phyloP scores from a whole-genome alignment of 1,140 invertebrate genomes.

The Drosophila teissieri region DNA sequence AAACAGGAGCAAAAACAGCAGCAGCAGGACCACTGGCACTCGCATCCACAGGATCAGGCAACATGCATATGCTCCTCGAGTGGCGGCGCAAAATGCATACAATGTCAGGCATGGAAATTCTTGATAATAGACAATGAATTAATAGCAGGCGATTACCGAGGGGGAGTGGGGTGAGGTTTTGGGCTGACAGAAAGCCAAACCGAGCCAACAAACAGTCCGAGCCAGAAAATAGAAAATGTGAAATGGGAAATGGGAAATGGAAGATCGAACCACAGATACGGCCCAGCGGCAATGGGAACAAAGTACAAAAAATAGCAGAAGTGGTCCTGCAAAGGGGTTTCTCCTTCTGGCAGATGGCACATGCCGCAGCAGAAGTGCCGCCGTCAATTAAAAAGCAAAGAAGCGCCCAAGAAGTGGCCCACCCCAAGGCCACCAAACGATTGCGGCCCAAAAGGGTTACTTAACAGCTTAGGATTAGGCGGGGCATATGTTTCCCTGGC shows the following conservation, averaged over 20 bases:
- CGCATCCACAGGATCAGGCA: constrained; percentile 35
- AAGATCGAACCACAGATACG: constrained; percentile 56
- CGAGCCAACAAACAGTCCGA: constrained; percentile 21
- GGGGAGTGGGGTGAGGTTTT: not conserved
- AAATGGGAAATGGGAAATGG: constrained; percentile 40
- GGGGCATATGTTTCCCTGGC: constrained; percentile 59
- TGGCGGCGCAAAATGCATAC: constrained; percentile 77
- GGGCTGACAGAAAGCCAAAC: not conserved
- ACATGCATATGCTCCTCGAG: constrained; percentile 64
- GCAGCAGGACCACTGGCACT: no score
- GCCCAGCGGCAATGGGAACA: constrained; percentile 41
- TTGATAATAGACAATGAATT: constrained; percentile 81
- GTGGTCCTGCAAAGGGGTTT: constrained; percentile 8
- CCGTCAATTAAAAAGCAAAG: constrained; percentile 66
- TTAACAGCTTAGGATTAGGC: constrained; percentile 63
- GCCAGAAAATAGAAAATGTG: constrained; percentile 4
- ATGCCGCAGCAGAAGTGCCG: constrained; percentile 61
- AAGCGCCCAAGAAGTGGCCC: constrained; percentile 56
- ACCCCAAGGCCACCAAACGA: constrained; percentile 24
- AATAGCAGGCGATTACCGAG: constrained; percentile 74
- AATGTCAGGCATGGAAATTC: constrained; percentile 76
- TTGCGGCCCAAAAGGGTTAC: constrained; percentile 63
- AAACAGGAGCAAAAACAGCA: constrained; percentile 20
- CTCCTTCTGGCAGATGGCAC: constrained; percentile 64
- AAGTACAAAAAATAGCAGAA: constrained; percentile 22